These are phyloP conservation scores for Atta colombica DNA, from an alignment of 1,140 invertebrate genomes.

Conservation along the genomic window DNA sequence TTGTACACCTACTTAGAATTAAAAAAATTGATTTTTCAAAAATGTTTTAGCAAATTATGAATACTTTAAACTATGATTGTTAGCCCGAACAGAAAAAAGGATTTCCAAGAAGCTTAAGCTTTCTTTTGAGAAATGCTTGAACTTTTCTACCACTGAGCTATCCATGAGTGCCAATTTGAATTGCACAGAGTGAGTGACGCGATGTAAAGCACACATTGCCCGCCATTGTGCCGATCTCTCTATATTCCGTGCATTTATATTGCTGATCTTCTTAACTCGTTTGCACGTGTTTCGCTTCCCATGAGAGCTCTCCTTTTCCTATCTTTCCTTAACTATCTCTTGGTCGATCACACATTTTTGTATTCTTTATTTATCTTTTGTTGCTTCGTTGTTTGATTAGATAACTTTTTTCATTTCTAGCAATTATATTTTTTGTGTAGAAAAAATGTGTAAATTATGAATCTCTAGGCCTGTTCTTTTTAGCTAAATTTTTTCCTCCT, in stretches of 20 bases:
- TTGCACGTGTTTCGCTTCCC: constrained; percentile 39
- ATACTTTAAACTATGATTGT: background rate
- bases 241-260: constrained; percentile 57
- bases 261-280: constrained; percentile 56
- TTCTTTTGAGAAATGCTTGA: background rate
- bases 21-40: background rate
- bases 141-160: background rate
- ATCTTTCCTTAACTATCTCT: background rate
- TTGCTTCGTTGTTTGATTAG: background rate
- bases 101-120: background rate
- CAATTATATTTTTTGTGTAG: background rate
- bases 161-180: constrained; percentile 36
- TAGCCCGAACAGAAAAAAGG: background rate
- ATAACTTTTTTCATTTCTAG: background rate
- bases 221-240: constrained; percentile 8
- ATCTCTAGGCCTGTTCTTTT: background rate
- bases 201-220: constrained; percentile 15
- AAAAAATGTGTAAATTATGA: background rate
- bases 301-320: background rate
- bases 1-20: background rate
- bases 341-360: background rate
- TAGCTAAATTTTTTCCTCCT: too few relatives aligned
- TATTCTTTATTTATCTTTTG: background rate
- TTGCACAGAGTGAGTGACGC: constrained; percentile 41
- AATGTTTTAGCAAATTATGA: too few relatives aligned